Conservation (phyloP, 2,113 vertebrate genomes). For the Gorsachius goisagi region DNA sequence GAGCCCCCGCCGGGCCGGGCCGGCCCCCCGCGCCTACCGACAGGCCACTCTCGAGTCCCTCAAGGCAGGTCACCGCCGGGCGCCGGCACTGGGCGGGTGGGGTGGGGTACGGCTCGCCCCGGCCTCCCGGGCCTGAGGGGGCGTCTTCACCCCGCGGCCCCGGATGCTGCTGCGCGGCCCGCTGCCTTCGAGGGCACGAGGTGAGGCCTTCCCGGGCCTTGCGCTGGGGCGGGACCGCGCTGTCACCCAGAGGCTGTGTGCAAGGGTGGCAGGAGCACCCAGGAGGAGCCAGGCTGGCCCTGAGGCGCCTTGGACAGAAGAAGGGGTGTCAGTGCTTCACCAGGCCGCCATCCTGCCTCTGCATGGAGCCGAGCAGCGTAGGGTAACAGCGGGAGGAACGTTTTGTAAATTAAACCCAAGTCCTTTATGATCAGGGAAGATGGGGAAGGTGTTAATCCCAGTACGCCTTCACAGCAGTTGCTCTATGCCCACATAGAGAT, state of each 20-base stretch:
- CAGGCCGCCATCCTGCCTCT: background rate
- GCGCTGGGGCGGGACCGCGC: background rate
- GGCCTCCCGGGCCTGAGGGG: background rate
- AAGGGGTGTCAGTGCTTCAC: background rate
- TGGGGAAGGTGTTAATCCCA: background rate
- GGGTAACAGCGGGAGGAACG: background rate
- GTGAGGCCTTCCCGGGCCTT: background rate
- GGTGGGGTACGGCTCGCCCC: background rate
- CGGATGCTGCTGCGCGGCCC: background rate
- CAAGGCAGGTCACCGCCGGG: conserved; percentile 76
- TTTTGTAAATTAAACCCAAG: background rate
- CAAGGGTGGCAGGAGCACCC: background rate
- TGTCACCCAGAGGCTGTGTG: background rate
- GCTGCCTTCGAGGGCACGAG: background rate
- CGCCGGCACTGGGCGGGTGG: background rate
- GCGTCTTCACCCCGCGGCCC: too few relatives aligned
- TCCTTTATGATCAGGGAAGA: background rate
- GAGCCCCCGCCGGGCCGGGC: conserved; percentile 43
- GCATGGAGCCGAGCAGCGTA: background rate
- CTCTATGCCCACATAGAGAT: background rate
- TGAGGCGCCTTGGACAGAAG: background rate
- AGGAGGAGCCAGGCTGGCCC: background rate
- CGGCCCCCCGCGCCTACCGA: conserved; percentile 74
- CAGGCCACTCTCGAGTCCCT: conserved; percentile 92
- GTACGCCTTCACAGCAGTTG: accelerated